Evolutionary conservation across 1,140 invertebrate genomes (phyloP).

Genomic region (Tetramorium parvispinum): DNA sequence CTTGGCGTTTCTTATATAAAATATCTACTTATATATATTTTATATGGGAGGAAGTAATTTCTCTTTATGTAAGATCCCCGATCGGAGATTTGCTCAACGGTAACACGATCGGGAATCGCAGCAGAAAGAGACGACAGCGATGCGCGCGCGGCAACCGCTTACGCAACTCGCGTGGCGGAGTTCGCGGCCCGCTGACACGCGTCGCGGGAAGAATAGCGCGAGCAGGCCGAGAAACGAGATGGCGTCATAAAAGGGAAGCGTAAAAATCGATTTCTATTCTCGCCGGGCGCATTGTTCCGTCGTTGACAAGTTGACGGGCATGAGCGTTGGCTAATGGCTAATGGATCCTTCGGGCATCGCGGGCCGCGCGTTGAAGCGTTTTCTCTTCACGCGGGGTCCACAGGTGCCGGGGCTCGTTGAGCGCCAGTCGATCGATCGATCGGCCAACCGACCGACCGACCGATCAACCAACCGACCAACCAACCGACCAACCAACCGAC

Average conservation of each 20-base stretch:
- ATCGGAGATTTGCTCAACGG: not conserved
- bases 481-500: constrained; percentile 12
- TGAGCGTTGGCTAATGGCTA: constrained; percentile 78
- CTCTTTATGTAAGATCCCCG: not conserved
- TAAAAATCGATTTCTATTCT: constrained; percentile 75
- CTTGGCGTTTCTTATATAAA: not conserved
- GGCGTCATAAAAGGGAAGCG: constrained; percentile 63
- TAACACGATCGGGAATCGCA: not conserved
- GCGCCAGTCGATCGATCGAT: not conserved
- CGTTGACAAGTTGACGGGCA: constrained; percentile 74
- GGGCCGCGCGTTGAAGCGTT: constrained; percentile 35
- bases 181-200: constrained; percentile 8
- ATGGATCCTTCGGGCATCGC: constrained; percentile 71
- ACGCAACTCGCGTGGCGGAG: constrained; percentile 18
- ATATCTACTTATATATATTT: not conserved
- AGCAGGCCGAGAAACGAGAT: constrained; percentile 12
- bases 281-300: constrained; percentile 69
- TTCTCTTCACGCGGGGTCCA: constrained; percentile 51
- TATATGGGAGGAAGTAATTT: not conserved
- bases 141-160: not conserved
- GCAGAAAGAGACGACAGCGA: not conserved
- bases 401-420: constrained; percentile 48
- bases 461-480: constrained; percentile 19
- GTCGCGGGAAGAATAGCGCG: constrained; percentile 33
- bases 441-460: constrained; percentile 9